phyloP scores from a whole-genome alignment of 2,797 vertebrate species.

The Percopsis omiscomaycus region DNA sequence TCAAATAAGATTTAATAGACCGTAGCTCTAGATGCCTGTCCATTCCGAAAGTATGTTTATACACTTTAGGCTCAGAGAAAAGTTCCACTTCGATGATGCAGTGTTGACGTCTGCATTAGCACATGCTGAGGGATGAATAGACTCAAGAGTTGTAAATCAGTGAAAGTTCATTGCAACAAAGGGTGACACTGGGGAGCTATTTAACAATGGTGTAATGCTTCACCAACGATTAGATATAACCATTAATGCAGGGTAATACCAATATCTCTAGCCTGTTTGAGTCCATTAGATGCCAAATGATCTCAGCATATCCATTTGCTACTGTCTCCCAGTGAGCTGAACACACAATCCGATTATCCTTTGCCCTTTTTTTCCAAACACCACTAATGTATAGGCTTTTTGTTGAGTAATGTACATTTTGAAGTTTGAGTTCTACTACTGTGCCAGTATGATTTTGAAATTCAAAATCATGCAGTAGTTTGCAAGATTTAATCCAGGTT shows the following conservation, averaged over 20 bases:
- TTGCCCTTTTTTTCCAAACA: too few relatives aligned
- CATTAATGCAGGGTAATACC: slow-evolving; percentile 48
- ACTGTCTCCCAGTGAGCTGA: slow-evolving; percentile 23
- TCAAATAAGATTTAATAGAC: too few relatives aligned
- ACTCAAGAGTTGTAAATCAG: slow-evolving; percentile 11
- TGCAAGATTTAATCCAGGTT: too few relatives aligned
- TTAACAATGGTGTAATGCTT: slow-evolving; percentile 46
- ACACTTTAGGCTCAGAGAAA: neutral
- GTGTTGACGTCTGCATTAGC: slow-evolving; percentile 17
- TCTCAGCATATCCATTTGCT: slow-evolving; percentile 46
- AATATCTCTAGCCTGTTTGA: slow-evolving; percentile 30
- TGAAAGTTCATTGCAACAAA: slow-evolving; percentile 25
- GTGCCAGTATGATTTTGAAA: too few relatives aligned
- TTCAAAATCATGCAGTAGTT: too few relatives aligned
- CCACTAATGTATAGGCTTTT: too few relatives aligned
- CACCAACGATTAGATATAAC: slow-evolving; percentile 49
- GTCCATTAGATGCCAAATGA: slow-evolving; percentile 57
- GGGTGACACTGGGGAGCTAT: slow-evolving; percentile 34
- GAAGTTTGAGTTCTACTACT: too few relatives aligned
- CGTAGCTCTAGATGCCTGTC: neutral
- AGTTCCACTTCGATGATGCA: slow-evolving; percentile 14
- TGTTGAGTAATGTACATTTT: too few relatives aligned
- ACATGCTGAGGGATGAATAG: slow-evolving; percentile 10
- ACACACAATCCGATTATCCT: neutral
- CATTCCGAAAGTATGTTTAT: neutral